These are phyloP conservation scores for Acomys russatus DNA, from an alignment of 2,797 vertebrate genomes.

Conservation along the genomic window DNA sequence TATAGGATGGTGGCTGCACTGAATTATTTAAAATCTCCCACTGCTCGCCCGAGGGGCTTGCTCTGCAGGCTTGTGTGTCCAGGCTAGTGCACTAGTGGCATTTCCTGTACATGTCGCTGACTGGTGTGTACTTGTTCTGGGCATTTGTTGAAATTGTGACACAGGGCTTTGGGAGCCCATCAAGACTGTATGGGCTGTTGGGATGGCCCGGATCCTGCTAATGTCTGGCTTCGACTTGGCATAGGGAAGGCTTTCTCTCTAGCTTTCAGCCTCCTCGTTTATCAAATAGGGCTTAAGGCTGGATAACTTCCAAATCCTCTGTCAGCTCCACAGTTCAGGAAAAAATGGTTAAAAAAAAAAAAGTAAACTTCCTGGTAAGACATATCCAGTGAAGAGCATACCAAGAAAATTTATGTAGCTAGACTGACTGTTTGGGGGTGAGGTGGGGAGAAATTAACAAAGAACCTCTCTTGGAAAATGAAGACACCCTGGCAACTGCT, in stretches of 20 bases:
- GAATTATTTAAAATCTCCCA: constrained; percentile 29
- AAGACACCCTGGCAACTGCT: background rate
- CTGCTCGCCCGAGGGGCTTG: background rate
- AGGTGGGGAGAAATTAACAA: background rate
- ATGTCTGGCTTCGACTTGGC: background rate
- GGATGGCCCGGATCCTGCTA: background rate
- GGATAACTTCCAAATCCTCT: background rate
- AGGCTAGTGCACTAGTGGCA: background rate
- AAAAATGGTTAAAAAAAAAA: background rate
- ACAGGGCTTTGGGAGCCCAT: background rate
- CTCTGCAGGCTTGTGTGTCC: background rate
- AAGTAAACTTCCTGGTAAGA: background rate
- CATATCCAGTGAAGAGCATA: background rate
- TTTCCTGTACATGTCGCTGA: background rate
- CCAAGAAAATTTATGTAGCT: background rate
- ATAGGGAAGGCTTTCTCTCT: background rate
- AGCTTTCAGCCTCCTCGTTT: background rate
- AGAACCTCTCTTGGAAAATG: background rate
- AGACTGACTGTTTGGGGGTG: background rate
- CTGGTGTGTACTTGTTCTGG: background rate
- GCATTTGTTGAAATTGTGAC: background rate
- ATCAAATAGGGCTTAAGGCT: background rate
- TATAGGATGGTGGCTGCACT: background rate
- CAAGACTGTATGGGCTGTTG: background rate
- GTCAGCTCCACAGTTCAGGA: background rate